Percentiles rank a stretch among this genome's conserved stretches.
phyloP scores from a whole-genome alignment of 2,888 invertebrate genomes.

The Hemicrepidius hirtus region DNA sequence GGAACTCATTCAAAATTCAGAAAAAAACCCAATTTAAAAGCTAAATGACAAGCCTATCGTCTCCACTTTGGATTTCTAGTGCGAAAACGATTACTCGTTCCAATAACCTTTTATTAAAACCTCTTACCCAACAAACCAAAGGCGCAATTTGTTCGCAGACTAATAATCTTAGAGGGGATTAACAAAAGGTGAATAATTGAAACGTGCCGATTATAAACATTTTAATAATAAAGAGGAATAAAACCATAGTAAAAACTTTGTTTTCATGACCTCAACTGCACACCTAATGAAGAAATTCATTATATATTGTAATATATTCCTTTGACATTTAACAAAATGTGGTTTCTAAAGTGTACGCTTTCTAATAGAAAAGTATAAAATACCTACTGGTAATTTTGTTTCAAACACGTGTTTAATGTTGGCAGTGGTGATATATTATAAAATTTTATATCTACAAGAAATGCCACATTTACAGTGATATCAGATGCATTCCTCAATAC shows the following conservation, averaged over 20 bases:
- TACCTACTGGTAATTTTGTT: constrained; percentile 17
- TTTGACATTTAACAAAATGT: constrained; percentile 41
- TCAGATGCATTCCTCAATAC: neutral
- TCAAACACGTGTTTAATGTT: constrained; percentile 16
- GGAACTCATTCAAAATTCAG: no score
- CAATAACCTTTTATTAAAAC: constrained; percentile 13
- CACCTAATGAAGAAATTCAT: constrained; percentile 34
- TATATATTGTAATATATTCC: constrained; percentile 40
- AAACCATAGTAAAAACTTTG: constrained; percentile 25
- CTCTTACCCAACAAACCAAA: constrained; percentile 7
- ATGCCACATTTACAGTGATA: neutral
- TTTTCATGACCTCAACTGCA: constrained; percentile 32
- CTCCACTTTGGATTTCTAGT: no score
- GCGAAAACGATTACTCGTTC: constrained; percentile 5
- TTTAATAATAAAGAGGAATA: neutral
- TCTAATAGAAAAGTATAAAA: constrained; percentile 37
- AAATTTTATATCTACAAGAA: neutral
- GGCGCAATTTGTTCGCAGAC: neutral
- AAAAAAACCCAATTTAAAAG: no score
- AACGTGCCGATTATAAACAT: neutral
- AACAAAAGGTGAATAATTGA: neutral
- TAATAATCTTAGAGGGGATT: neutral
- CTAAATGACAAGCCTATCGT: no score
- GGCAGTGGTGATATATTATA: neutral
- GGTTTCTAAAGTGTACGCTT: constrained; percentile 28